These are phyloP conservation scores for Lepidonotus clava DNA, from an alignment of 2,888 invertebrate genomes.

Conservation along the genomic window DNA sequence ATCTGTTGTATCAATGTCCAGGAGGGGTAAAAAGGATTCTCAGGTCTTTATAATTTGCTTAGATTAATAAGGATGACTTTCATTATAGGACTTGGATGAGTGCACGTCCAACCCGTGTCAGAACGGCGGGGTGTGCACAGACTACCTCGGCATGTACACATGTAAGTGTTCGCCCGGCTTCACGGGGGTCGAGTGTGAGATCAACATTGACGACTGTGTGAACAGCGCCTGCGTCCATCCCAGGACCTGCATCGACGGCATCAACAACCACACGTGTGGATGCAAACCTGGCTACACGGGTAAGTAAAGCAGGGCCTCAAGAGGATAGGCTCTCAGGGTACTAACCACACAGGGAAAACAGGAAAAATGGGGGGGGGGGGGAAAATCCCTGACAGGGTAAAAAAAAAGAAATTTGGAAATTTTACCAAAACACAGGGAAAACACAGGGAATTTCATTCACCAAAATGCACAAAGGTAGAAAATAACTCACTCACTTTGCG, in stretches of 20 bases:
- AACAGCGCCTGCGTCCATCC: background rate
- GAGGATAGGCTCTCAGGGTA: too few species aligned
- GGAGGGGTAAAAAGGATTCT: too few species aligned
- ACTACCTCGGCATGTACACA: slow-evolving; percentile 38
- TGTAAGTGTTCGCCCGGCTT: slow-evolving; percentile 52
- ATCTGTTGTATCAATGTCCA: too few species aligned
- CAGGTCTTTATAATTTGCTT: too few species aligned
- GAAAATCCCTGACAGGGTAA: background rate
- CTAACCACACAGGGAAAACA: too few species aligned
- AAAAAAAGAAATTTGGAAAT: too few species aligned
- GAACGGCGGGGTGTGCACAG: slow-evolving; percentile 50
- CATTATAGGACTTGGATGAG: slow-evolving; percentile 47
- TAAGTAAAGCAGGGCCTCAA: too few species aligned
- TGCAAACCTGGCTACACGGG: slow-evolving; percentile 55
- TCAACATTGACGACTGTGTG: slow-evolving; percentile 57
- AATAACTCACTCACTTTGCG: too few species aligned
- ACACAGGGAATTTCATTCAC: too few species aligned
- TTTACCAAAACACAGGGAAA: too few species aligned
- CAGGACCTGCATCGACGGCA: slow-evolving; percentile 54
- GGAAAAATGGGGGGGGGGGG: background rate
- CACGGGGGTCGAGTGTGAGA: slow-evolving; percentile 55
- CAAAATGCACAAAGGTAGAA: too few species aligned
- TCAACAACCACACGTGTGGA: slow-evolving; percentile 44
- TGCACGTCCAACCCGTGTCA: slow-evolving; percentile 56
- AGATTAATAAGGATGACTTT: too few species aligned